A percentile compares a stretch with the other conserved stretches of the same genome.
Evolutionary conservation across 2,797 vertebrate genomes (phyloP).

Genomic region (Psittacula derbiana): DNA sequence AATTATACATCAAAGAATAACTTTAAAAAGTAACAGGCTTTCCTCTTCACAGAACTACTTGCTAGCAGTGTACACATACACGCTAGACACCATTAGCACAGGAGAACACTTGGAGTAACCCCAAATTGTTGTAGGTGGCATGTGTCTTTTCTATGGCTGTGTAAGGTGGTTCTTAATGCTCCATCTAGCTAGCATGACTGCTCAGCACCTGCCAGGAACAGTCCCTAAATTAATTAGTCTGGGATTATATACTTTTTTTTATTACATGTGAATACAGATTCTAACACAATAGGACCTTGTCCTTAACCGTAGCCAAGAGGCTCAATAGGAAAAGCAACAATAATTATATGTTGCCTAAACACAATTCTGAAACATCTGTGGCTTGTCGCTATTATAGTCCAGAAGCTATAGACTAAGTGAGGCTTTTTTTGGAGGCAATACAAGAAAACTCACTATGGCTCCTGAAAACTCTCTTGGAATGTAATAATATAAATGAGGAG

Average conservation of each 20-base stretch:
- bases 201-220: background rate
- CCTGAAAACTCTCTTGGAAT: constrained; percentile 51
- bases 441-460: constrained; percentile 6
- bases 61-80: background rate
- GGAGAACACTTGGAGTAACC: background rate
- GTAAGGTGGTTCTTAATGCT: background rate
- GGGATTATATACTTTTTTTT: background rate
- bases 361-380: constrained; percentile 35
- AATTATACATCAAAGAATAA: background rate
- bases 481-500: constrained; percentile 43
- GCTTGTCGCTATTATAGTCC: background rate
- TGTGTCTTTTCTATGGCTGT: background rate
- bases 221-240: constrained; percentile 1
- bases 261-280: background rate
- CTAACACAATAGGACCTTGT: background rate
- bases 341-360: constrained; percentile 23
- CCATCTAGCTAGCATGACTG: background rate
- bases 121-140: background rate
- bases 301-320: background rate
- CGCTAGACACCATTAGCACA: fast-evolving
- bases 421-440: background rate
- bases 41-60: background rate
- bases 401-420: background rate
- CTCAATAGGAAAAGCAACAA: background rate
- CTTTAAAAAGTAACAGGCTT: background rate